A percentile compares a stretch with the other conserved stretches of the same genome.
phyloP scores from a whole-genome alignment of 2,888 invertebrate genomes.

The Agrenia bidenticulata region DNA sequence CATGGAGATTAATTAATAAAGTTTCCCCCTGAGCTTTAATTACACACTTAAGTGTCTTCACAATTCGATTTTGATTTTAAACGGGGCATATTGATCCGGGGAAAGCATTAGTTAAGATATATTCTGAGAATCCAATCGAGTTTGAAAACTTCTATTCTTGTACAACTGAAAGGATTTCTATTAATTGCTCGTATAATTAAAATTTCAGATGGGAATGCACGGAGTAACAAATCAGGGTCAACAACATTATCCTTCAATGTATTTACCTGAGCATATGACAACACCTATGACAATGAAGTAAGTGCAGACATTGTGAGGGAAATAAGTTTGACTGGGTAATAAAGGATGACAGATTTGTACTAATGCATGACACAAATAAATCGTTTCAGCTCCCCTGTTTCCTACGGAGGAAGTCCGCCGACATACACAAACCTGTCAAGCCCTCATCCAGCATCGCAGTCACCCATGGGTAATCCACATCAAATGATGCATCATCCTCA shows the following conservation, averaged over 20 bases:
- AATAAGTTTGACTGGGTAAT: neutral
- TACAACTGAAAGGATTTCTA: no score
- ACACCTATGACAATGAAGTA: conserved; percentile 51
- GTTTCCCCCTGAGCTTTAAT: no score
- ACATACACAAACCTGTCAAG: conserved; percentile 51
- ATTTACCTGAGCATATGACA: conserved; percentile 51
- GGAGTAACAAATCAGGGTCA: conserved; percentile 48
- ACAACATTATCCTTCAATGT: conserved; percentile 50
- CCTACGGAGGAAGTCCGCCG: conserved; percentile 48
- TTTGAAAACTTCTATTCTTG: no score
- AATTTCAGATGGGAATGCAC: conserved; percentile 48
- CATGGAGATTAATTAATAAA: no score
- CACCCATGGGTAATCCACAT: conserved; percentile 39
- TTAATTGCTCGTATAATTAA: no score
- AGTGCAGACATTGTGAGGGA: conserved; percentile 22
- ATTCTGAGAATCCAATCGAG: no score
- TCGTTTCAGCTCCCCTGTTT: conserved; percentile 45
- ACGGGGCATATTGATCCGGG: no score
- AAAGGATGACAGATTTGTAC: neutral
- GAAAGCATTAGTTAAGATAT: no score
- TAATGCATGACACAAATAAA: neutral
- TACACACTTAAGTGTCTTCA: no score
- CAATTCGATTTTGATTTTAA: no score
- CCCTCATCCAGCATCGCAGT: conserved; percentile 45
- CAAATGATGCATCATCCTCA: conserved; percentile 38